Percentiles rank a stretch among this genome's conserved stretches.
Conservation (phyloP, 23 tunicate species). For the Phallusia fumigata region DNA sequence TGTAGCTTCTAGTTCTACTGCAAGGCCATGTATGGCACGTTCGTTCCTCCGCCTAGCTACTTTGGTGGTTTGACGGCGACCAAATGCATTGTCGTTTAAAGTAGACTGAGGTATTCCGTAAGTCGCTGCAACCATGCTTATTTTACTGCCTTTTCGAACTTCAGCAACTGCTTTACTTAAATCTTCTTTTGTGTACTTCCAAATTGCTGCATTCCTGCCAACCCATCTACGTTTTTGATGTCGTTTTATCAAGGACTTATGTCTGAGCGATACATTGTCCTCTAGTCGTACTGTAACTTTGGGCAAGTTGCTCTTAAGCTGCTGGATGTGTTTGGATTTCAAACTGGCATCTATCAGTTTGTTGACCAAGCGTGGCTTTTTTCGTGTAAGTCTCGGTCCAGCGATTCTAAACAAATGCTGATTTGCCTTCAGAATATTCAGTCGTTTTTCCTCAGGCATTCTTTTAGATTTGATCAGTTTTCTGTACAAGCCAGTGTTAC, state of each 20-base stretch:
- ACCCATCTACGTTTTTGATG: not conserved
- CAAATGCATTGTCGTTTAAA: not conserved
- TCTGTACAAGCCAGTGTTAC: constrained; percentile 13
- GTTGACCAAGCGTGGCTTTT: too few species aligned
- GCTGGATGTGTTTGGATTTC: not conserved
- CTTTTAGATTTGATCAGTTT: not conserved
- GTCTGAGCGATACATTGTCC: not conserved
- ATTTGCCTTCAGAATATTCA: not conserved
- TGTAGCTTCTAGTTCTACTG: not conserved
- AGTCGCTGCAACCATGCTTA: not conserved
- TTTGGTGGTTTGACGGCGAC: not conserved
- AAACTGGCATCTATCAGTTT: not conserved
- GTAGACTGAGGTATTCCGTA: constrained; percentile 22
- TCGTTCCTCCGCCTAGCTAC: not conserved
- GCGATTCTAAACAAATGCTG: not conserved
- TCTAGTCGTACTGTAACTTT: not conserved
- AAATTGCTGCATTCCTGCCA: not conserved
- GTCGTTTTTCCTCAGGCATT: not conserved
- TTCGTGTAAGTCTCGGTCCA: not conserved
- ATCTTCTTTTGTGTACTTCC: not conserved
- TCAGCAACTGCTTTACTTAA: constrained; percentile 18
- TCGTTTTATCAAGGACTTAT: not conserved
- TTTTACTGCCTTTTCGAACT: not conserved
- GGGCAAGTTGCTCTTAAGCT: not conserved
- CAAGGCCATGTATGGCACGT: not conserved